Base-by-base conservation (phyloP, 2,113 vertebrate genomes). In the Anthoscopus minutus region DNA sequence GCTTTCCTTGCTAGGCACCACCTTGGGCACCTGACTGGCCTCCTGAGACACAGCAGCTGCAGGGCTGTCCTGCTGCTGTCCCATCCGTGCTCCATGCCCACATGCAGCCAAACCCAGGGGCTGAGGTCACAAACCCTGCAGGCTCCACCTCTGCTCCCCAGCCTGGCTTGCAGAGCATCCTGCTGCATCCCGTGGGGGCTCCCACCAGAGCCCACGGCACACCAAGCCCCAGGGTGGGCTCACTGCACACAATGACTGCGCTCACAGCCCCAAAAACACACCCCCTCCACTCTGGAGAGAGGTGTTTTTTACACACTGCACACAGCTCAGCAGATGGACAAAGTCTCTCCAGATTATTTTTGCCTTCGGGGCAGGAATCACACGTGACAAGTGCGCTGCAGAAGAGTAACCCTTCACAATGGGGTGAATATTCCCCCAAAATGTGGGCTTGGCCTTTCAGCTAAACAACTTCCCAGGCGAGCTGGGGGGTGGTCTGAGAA, bases 281-380 rank as follows among this genome's bases (percentile, higher is more conserved):
- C 70, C 37, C 42, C 69, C 70, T 62, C 56, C 7, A 3, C 23
- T 66, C 71, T 1, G n/a, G 10, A 71, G 66, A 58, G 31, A 85
- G 78, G 61, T 80, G 70, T 89, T 87, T 81, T 73, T 80, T 9
- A 14, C 64, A 77, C 17, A 3, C 83, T 89, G 57, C 54, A 77
- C 15, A 40, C 62, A 88, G 53, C 60, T 69, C 76, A 90, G 65
- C 88, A 93, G 79, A 89, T 82, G 70, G 74, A 89, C 84, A 48
- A 91, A 96, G 57, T 56, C 51, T 64, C 64, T 30, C 22, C 33
- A 21, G 44, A 81, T 40, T 81, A 73, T 66, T 93, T 95, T 73
- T 86, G 61, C 62, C 62, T 93, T 72, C 25, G 10, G 60, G 65
- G 61, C 51, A 92, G 61, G 94, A 89, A 92, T 47, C 35, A 19